Evolutionary conservation across 37 sponge, comb jelly and placozoan genomes (phyloP).

Genomic region (Axinella damicornis): DNA sequence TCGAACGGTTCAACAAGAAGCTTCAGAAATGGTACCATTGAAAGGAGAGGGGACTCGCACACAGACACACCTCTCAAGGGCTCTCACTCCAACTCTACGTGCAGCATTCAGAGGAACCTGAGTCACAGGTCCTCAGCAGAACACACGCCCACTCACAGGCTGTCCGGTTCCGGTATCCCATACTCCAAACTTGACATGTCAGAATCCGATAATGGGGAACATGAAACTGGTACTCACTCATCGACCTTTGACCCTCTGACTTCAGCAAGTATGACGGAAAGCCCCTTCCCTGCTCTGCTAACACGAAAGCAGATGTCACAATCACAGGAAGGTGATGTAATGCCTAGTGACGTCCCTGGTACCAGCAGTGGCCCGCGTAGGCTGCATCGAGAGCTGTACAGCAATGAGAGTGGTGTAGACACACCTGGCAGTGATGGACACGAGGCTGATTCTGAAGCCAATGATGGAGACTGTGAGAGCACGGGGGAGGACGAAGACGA

Average conservation of each 20-base stretch:
- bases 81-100: background rate
- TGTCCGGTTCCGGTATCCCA: slow-evolving; percentile 5
- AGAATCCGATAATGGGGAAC: slow-evolving; percentile 13
- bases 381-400: background rate
- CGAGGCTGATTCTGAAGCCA: slow-evolving; percentile 43
- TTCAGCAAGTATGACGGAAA: no score
- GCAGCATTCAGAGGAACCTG: background rate
- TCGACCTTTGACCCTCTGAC: background rate
- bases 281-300: no score
- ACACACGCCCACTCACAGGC: background rate
- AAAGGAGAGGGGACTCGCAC: no score
- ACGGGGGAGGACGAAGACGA: slow-evolving; percentile 8
- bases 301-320: no score
- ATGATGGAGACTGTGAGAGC: slow-evolving; percentile 24
- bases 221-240: background rate
- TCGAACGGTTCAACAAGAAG: background rate
- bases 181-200: slow-evolving; percentile 41
- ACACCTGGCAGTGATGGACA: slow-evolving; percentile 6
- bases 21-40: background rate
- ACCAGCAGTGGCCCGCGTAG: background rate
- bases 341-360: background rate
- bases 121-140: background rate
- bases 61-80: no score
- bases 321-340: background rate
- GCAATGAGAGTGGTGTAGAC: slow-evolving; percentile 36